phyloP scores from a whole-genome alignment of 2,888 invertebrate genomes.

The Poecilobothrus nobilitatus region DNA sequence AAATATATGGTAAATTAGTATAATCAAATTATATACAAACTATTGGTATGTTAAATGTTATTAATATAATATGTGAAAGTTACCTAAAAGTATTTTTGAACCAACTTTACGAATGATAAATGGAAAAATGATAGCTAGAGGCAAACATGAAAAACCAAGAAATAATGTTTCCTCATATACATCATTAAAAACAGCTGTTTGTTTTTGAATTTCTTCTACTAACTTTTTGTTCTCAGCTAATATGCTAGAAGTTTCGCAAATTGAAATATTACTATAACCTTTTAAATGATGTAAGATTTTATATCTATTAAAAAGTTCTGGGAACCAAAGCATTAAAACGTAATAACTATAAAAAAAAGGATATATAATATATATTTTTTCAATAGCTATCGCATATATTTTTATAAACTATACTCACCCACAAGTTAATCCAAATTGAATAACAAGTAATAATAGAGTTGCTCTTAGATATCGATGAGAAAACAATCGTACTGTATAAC shows the following conservation, averaged over 20 bases:
- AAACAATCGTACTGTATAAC: constrained; percentile 64
- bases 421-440: constrained; percentile 74
- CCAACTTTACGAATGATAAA: background rate
- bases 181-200: background rate
- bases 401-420: constrained; percentile 44
- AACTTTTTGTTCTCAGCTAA: background rate
- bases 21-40: too few relatives aligned
- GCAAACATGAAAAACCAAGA: background rate
- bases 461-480: constrained; percentile 65
- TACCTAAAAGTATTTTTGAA: background rate
- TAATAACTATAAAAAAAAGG: constrained; percentile 60
- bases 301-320: constrained; percentile 72
- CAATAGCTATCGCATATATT: too few relatives aligned
- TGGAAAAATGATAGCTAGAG: background rate
- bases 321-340: constrained; percentile 88
- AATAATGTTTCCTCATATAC: background rate
- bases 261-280: background rate
- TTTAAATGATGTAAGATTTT: background rate
- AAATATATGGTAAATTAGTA: too few relatives aligned
- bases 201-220: background rate
- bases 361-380: constrained; percentile 3
- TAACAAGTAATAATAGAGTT: constrained; percentile 66
- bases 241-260: background rate
- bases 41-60: too few relatives aligned
- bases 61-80: too few relatives aligned